Conservation (phyloP, 2,797 vertebrate genomes). For the Bovichtus variegatus region DNA sequence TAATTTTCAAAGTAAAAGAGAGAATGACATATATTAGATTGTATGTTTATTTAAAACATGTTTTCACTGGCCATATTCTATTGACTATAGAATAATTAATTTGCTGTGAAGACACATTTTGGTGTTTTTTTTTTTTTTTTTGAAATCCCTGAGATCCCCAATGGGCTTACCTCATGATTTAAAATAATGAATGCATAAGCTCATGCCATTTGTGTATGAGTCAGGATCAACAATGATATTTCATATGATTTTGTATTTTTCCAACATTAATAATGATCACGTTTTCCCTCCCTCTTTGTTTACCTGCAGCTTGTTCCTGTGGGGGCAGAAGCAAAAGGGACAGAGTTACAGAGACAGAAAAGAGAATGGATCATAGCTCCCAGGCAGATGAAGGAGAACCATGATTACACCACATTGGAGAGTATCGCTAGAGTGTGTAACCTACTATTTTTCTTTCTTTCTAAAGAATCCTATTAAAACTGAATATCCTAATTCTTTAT, state of each 20-base stretch:
- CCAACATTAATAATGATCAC: not conserved
- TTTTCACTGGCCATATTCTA: not conserved
- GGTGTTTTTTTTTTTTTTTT: not conserved
- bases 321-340: conserved; percentile 45
- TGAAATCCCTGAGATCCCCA: not conserved
- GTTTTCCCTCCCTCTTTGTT: conserved; percentile 17
- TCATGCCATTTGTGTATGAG: not conserved
- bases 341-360: conserved; percentile 84
- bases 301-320: conserved; percentile 63
- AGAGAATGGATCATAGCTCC: conserved; percentile 92
- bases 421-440: conserved; percentile 89
- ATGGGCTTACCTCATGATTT: not conserved
- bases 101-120: not conserved
- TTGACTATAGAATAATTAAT: rapidly evolving
- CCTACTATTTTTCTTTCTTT: not conserved
- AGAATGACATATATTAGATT: not conserved
- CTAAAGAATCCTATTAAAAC: not conserved
- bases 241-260: not conserved
- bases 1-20: not conserved
- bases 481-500: not conserved
- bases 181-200: not conserved
- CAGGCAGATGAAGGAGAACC: conserved; percentile 85
- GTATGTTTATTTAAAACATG: not conserved
- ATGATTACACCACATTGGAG: conserved; percentile 85
- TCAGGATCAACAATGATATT: not conserved